Conservation (phyloP, 2,113 vertebrate genomes). For the Alaudala cheleensis region DNA sequence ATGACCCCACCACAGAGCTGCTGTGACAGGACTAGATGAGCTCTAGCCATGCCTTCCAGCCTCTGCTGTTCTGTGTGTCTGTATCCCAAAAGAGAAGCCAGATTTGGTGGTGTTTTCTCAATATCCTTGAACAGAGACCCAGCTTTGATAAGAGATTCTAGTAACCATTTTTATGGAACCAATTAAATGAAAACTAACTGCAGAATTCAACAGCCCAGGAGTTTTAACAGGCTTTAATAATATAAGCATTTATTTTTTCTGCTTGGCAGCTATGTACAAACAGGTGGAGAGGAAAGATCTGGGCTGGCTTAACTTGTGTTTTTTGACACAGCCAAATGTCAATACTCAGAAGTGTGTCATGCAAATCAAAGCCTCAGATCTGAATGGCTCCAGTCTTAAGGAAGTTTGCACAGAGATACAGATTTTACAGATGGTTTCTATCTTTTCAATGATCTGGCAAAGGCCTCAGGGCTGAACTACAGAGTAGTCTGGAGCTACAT, state of each 20-base stretch:
- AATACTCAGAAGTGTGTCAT: constrained; percentile 33
- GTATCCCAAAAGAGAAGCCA: not conserved
- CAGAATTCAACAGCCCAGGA: not conserved
- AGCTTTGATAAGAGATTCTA: not conserved
- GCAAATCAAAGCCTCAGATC: constrained; percentile 25
- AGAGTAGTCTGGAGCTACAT: not conserved
- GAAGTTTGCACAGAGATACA: constrained; percentile 27
- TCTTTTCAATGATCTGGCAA: constrained; percentile 4
- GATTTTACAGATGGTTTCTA: constrained; percentile 39
- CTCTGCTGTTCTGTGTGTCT: not conserved
- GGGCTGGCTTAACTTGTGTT: constrained; percentile 4
- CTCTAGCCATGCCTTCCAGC: not conserved
- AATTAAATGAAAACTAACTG: not conserved
- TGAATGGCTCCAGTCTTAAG: constrained; percentile 23
- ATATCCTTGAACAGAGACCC: not conserved
- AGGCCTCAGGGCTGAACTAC: not conserved
- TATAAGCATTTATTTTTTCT: constrained; percentile 17
- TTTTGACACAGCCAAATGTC: constrained; percentile 41
- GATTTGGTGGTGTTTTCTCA: not conserved
- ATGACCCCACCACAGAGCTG: not conserved
- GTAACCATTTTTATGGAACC: not conserved
- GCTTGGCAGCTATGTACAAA: constrained; percentile 30
- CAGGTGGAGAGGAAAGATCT: constrained; percentile 47
- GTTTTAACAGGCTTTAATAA: not conserved
- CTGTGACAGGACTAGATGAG: not conserved